A percentile compares a stretch with the other conserved stretches of the same genome.
These are phyloP conservation scores for Papilio machaon DNA, from an alignment of 1,140 invertebrate genomes.

Conservation along the genomic window DNA sequence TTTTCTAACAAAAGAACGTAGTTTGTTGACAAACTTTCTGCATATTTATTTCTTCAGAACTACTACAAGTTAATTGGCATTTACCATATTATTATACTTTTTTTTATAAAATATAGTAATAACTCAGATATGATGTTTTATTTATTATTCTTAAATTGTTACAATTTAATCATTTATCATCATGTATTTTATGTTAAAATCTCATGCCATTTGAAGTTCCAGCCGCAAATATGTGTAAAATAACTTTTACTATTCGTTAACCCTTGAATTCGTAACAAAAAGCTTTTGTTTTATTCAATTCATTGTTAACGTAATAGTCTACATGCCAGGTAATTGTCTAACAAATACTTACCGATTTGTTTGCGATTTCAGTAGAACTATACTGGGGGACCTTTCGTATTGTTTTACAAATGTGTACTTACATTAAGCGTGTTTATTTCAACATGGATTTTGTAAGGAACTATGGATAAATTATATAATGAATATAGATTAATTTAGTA, in stretches of 20 bases:
- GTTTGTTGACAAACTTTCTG: background rate
- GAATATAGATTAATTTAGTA: too few relatives aligned
- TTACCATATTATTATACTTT: too few relatives aligned
- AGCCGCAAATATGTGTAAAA: background rate
- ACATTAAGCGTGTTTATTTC: background rate
- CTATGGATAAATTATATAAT: too few relatives aligned
- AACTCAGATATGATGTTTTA: background rate
- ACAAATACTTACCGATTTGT: conserved; percentile 12
- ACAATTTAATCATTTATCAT: too few relatives aligned
- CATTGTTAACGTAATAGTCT: background rate
- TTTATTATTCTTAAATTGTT: background rate
- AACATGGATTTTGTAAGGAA: background rate
- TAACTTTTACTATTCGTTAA: background rate
- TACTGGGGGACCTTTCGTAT: background rate
- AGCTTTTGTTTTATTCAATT: conserved; percentile 6
- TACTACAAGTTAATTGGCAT: background rate
- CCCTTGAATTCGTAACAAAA: background rate
- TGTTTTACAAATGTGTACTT: conserved; percentile 3
- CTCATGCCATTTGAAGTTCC: background rate
- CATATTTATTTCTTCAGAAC: conserved; percentile 6
- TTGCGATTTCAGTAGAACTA: background rate
- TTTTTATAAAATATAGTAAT: too few relatives aligned
- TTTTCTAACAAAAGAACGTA: background rate
- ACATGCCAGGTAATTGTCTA: background rate
- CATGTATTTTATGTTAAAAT: too few relatives aligned